Percentiles rank a stretch among this genome's conserved stretches.
Evolutionary conservation across 2,113 vertebrate species (phyloP).

Genomic region (Aptenodytes patagonicus): DNA sequence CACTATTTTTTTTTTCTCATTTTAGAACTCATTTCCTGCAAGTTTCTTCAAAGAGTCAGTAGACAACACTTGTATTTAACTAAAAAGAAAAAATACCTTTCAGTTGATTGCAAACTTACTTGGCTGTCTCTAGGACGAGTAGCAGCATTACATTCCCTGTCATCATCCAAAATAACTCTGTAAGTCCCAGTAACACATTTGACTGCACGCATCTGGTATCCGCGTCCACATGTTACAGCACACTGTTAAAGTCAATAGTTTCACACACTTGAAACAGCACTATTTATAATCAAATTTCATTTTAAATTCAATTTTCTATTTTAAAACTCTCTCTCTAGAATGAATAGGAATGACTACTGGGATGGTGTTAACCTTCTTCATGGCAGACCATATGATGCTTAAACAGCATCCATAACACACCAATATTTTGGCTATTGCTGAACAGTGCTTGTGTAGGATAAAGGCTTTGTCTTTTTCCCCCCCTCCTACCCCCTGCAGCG

Average conservation of each 20-base stretch:
- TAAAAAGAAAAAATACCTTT: background rate
- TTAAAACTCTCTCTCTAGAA: background rate
- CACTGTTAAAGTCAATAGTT: conserved; percentile 76
- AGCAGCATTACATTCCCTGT: conserved; percentile 82
- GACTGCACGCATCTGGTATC: conserved; percentile 88
- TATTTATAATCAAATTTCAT: background rate
- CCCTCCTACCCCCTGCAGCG: background rate
- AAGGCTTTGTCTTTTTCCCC: background rate
- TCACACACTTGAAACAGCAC: background rate
- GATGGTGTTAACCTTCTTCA: background rate
- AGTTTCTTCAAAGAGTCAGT: background rate
- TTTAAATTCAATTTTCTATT: background rate
- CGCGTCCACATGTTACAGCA: conserved; percentile 85
- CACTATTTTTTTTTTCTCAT: background rate
- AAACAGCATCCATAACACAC: background rate
- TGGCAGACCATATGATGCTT: background rate
- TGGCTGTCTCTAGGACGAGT: conserved; percentile 86
- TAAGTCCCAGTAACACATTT: conserved; percentile 81
- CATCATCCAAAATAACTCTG: conserved; percentile 74
- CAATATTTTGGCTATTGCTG: background rate
- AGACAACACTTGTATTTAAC: background rate
- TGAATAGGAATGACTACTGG: background rate
- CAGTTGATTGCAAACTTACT: conserved; percentile 60
- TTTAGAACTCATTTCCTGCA: background rate
- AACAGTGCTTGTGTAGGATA: background rate